Percentiles rank a stretch among this genome's conserved stretches.
phyloP scores from a whole-genome alignment of 2,113 vertebrate genomes.

The Microtus pennsylvanicus region DNA sequence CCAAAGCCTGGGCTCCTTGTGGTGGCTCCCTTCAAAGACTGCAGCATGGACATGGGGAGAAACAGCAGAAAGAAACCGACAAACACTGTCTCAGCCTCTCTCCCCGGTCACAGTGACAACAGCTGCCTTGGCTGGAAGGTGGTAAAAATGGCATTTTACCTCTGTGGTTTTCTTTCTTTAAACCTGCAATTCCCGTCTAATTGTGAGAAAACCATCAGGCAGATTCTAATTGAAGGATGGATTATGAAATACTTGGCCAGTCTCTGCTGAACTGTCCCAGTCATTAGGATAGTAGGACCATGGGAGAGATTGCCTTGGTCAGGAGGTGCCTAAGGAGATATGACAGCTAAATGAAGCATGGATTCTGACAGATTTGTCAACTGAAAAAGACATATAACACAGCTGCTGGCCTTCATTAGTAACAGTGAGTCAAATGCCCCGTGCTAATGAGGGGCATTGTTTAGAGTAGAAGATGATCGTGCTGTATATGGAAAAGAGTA shows the following conservation, averaged over 20 bases:
- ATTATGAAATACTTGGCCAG: neutral
- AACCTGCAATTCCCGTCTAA: neutral
- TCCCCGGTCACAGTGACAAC: neutral
- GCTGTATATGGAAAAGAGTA: neutral
- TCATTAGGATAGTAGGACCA: neutral
- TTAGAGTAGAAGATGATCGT: neutral
- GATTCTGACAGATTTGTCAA: neutral
- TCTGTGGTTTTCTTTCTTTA: neutral
- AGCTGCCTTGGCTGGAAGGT: neutral
- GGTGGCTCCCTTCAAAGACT: neutral
- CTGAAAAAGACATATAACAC: neutral
- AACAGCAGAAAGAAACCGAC: neutral
- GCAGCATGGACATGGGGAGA: accelerated
- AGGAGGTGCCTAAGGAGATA: neutral
- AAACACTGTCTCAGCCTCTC: neutral
- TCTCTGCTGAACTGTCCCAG: neutral
- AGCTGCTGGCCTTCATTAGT: neutral
- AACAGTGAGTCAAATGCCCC: neutral
- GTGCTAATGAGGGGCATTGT: neutral
- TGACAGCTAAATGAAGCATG: neutral
- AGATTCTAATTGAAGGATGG: neutral
- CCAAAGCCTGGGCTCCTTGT: neutral
- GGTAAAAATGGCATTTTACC: neutral
- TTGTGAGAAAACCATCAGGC: neutral
- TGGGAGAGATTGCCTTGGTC: neutral